These are phyloP conservation scores for Cremastinae sp. DNA, from an alignment of 2,888 invertebrate genomes.

Conservation along the genomic window DNA sequence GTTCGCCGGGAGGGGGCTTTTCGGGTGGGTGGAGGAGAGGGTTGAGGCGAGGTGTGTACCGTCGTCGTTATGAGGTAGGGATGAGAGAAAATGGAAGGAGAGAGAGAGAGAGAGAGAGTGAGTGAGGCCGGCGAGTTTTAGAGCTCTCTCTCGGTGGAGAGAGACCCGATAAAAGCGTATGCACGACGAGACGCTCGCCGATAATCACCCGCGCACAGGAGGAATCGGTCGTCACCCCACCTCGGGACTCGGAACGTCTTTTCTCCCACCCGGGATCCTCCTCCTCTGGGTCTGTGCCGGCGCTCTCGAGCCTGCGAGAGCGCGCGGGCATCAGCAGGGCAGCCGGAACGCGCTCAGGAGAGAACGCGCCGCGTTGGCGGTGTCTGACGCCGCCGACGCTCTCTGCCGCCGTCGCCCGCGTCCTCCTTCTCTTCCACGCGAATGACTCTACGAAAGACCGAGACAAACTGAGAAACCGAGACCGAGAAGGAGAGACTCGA, in stretches of 20 bases:
- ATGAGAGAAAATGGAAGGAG: background rate
- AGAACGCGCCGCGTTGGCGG: slow-evolving; percentile 62
- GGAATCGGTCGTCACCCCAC: slow-evolving; percentile 64
- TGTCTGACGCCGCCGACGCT: slow-evolving; percentile 53
- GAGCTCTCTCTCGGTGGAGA: slow-evolving; percentile 2
- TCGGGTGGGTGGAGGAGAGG: too few relatives aligned
- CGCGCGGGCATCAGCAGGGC: slow-evolving; percentile 14
- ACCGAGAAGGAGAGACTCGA: slow-evolving; percentile 29
- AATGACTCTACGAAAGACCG: slow-evolving; percentile 38
- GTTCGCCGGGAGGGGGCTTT: too few relatives aligned
- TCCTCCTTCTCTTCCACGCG: slow-evolving; percentile 48
- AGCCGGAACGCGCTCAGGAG: slow-evolving; percentile 35
- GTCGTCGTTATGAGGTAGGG: background rate
- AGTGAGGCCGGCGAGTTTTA: background rate
- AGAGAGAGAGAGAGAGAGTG: background rate
- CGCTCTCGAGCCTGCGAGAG: slow-evolving; percentile 38
- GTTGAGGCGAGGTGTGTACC: too few relatives aligned
- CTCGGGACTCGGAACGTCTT: slow-evolving; percentile 50
- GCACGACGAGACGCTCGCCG: slow-evolving; percentile 64
- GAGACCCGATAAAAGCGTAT: slow-evolving; percentile 55
- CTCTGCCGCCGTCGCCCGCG: too few relatives aligned
- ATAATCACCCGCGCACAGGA: slow-evolving; percentile 65
- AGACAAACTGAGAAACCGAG: slow-evolving; percentile 43
- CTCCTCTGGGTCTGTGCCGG: slow-evolving; percentile 50
- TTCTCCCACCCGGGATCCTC: slow-evolving; percentile 58